These are phyloP conservation scores for Tachysurus vachellii DNA, from an alignment of 2,113 vertebrate species.

Conservation along the genomic window DNA sequence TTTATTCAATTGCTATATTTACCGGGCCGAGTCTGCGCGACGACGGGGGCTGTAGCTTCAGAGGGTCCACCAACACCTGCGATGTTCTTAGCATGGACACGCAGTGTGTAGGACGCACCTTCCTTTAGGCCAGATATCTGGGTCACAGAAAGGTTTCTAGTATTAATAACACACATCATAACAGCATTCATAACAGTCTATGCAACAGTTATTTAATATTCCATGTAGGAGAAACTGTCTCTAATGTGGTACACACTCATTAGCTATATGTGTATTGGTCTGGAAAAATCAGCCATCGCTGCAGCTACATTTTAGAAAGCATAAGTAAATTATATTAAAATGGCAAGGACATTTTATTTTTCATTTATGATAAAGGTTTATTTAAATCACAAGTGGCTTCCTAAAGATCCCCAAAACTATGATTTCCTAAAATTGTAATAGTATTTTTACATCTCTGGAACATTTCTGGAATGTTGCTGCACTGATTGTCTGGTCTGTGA, in stretches of 20 bases:
- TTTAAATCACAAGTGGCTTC: neutral
- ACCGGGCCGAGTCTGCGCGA: conserved; percentile 91
- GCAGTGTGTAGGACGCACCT: conserved; percentile 84
- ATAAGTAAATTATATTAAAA: neutral
- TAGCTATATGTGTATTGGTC: neutral
- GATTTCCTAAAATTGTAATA: neutral
- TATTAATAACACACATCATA: conserved; percentile 2
- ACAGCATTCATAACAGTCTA: neutral
- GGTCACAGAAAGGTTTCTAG: conserved; percentile 43
- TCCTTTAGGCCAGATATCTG: conserved; percentile 82
- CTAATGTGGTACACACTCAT: neutral
- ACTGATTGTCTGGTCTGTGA: neutral
- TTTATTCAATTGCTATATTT: conserved; percentile 44
- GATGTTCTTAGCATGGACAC: conserved; percentile 86
- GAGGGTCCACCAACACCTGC: conserved; percentile 89
- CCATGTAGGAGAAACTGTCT: neutral
- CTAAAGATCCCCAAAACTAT: neutral
- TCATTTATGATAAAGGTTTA: neutral
- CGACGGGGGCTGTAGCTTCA: conserved; percentile 77
- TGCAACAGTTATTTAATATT: conserved; percentile 11
- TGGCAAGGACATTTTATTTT: no score
- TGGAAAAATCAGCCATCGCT: neutral
- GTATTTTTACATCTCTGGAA: neutral
- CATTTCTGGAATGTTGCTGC: neutral
- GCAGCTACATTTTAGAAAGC: neutral